Conservation (phyloP, 2,888 invertebrate genomes). For the Leptinotarsa rubiginosa region DNA sequence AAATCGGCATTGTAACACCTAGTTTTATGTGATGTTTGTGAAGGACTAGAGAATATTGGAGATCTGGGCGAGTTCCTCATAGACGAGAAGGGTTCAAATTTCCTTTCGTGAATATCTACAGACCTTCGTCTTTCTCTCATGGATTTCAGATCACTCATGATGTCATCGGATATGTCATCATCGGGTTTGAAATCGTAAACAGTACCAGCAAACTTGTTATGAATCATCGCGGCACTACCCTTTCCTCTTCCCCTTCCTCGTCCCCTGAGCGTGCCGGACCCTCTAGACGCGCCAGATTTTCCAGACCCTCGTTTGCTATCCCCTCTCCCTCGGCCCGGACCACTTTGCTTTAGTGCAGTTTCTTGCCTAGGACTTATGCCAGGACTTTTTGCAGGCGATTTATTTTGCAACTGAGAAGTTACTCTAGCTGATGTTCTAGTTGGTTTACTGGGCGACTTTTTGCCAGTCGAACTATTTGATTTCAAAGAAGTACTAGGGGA, state of each 20-base stretch:
- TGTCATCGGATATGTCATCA: slow-evolving; percentile 82
- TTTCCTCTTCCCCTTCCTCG: slow-evolving; percentile 62
- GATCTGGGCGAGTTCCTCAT: slow-evolving; percentile 70
- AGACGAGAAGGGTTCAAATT: slow-evolving; percentile 70
- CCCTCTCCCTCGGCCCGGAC: slow-evolving; percentile 54
- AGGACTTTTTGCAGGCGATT: slow-evolving; percentile 71
- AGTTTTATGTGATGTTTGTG: slow-evolving; percentile 56
- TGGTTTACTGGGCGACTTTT: slow-evolving; percentile 72
- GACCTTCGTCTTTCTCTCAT: slow-evolving; percentile 84
- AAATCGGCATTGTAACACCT: slow-evolving; percentile 64
- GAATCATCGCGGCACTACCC: slow-evolving; percentile 73
- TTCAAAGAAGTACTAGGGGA: slow-evolving; percentile 64
- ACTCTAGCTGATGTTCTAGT: slow-evolving; percentile 75
- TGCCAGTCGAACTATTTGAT: slow-evolving; percentile 64
- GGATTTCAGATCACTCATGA: slow-evolving; percentile 79
- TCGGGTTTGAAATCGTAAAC: slow-evolving; percentile 89
- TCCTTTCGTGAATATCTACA: slow-evolving; percentile 75
- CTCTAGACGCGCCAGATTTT: slow-evolving; percentile 58
- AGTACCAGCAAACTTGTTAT: slow-evolving; percentile 85
- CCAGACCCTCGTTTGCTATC: slow-evolving; percentile 54
- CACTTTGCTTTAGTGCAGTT: slow-evolving; percentile 61
- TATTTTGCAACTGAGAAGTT: slow-evolving; percentile 72
- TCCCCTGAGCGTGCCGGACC: slow-evolving; percentile 57
- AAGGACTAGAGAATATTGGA: slow-evolving; percentile 71
- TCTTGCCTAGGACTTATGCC: slow-evolving; percentile 70